A percentile compares a stretch with the other conserved stretches of the same genome.
phyloP scores from a whole-genome alignment of 1,140 invertebrate species.

The Rhyacophila brunnea region DNA sequence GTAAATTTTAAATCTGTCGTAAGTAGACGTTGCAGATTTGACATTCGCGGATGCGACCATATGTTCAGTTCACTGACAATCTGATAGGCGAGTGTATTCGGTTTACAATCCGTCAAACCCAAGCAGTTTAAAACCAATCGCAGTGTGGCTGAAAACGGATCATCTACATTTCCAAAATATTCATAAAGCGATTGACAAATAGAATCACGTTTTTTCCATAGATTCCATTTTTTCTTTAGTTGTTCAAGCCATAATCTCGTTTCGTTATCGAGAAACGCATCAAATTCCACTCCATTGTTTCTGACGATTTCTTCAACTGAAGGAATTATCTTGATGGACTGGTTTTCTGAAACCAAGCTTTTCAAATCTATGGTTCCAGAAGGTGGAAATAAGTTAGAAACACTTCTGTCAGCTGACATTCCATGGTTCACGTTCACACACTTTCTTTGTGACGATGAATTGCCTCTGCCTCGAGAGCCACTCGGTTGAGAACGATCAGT shows the following conservation, averaged over 20 bases:
- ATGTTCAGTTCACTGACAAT: conserved; percentile 57
- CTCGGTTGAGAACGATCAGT: too few species aligned
- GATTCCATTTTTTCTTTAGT: conserved; percentile 17
- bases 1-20: conserved; percentile 53
- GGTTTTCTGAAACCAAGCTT: conserved; percentile 19
- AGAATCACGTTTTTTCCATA: conserved; percentile 54
- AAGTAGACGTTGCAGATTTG: conserved; percentile 43
- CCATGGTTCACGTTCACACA: too few species aligned
- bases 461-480: too few species aligned
- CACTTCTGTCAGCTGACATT: too few species aligned
- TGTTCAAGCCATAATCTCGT: conserved; percentile 11
- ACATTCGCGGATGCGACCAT: conserved; percentile 38
- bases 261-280: conserved; percentile 11
- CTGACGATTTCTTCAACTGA: conserved; percentile 22
- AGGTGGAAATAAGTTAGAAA: background rate
- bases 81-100: conserved; percentile 49
- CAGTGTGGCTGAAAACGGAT: conserved; percentile 50
- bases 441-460: too few species aligned
- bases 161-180: conserved; percentile 49
- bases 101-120: conserved; percentile 52
- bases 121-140: conserved; percentile 51
- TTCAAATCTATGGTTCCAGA: conserved; percentile 19
- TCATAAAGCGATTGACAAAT: conserved; percentile 46
- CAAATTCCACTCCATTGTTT: conserved; percentile 15
- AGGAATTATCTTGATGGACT: conserved; percentile 22